Conservation (phyloP, 2,888 invertebrate genomes). For the Trissolcus japonicus region DNA sequence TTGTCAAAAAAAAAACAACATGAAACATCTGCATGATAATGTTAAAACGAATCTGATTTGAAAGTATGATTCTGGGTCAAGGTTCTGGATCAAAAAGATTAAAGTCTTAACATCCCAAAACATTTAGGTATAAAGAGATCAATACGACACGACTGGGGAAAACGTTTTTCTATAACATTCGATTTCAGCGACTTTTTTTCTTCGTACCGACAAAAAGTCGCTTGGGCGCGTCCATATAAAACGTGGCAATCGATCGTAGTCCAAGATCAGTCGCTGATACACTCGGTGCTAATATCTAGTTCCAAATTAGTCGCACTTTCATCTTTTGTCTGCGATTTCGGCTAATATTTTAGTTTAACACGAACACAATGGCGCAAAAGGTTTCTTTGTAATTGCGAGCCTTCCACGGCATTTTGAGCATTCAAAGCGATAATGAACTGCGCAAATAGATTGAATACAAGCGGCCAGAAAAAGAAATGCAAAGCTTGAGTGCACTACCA, state of each 20-base stretch:
- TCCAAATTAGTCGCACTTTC: slow-evolving; percentile 41
- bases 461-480: slow-evolving; percentile 12
- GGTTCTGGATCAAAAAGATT: slow-evolving; percentile 22
- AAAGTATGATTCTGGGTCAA: slow-evolving; percentile 29
- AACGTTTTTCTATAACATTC: too few species aligned
- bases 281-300: slow-evolving; percentile 37
- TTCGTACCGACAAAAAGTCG: slow-evolving; percentile 12
- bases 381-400: slow-evolving; percentile 24
- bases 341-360: slow-evolving; percentile 31
- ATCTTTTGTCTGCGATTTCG: slow-evolving; percentile 37
- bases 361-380: slow-evolving; percentile 22
- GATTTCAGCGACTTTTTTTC: not conserved
- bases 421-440: slow-evolving; percentile 31
- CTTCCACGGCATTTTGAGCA: slow-evolving; percentile 18
- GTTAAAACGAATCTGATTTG: slow-evolving; percentile 4
- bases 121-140: too few species aligned
- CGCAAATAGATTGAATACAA: slow-evolving; percentile 26
- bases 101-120: slow-evolving; percentile 6
- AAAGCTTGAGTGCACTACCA: slow-evolving; percentile 5
- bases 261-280: slow-evolving; percentile 18
- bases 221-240: slow-evolving; percentile 18
- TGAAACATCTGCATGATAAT: not conserved
- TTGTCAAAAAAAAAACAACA: not conserved
- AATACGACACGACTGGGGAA: too few species aligned
- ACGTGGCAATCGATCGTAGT: slow-evolving; percentile 24